Percentiles rank a stretch among this genome's conserved stretches.
phyloP scores from a whole-genome alignment of 1,140 invertebrate species.

The Drosophila santomea region DNA sequence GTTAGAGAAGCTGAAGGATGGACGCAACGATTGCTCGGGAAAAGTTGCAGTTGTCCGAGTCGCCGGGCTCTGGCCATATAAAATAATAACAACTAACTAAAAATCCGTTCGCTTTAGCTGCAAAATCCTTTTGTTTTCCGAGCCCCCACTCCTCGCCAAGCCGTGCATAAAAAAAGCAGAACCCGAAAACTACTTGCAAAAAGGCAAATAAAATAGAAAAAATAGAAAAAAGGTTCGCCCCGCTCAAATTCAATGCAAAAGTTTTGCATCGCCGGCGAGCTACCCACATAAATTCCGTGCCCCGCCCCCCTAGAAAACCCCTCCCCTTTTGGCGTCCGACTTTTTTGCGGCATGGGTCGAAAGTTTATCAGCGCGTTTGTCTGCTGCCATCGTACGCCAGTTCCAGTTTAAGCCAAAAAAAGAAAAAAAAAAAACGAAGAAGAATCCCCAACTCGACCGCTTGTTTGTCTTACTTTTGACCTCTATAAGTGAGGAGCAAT shows the following conservation, averaged over 20 bases:
- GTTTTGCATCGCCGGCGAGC: slow-evolving; percentile 73
- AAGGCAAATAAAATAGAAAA: slow-evolving; percentile 51
- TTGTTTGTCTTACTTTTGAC: slow-evolving; percentile 83
- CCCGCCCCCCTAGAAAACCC: neutral
- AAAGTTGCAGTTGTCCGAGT: slow-evolving; percentile 78
- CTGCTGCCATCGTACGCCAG: slow-evolving; percentile 51
- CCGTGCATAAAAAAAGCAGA: slow-evolving; percentile 16
- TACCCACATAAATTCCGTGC: slow-evolving; percentile 72
- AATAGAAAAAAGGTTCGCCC: slow-evolving; percentile 65
- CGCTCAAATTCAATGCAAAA: slow-evolving; percentile 82
- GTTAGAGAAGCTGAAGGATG: slow-evolving; percentile 30
- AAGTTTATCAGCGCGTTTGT: slow-evolving; percentile 78
- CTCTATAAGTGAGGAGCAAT: slow-evolving; percentile 66
- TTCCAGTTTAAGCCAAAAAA: slow-evolving; percentile 40
- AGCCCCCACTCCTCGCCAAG: neutral
- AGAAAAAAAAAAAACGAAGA: slow-evolving; percentile 38
- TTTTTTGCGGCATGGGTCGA: slow-evolving; percentile 57
- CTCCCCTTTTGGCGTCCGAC: slow-evolving; percentile 22
- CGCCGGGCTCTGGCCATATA: slow-evolving; percentile 65
- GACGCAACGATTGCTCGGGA: slow-evolving; percentile 49
- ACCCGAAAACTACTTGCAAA: slow-evolving; percentile 63
- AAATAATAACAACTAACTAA: slow-evolving; percentile 83
- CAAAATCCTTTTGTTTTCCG: slow-evolving; percentile 80
- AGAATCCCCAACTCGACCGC: slow-evolving; percentile 55
- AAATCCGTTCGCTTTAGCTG: slow-evolving; percentile 82